Evolutionary conservation across 2,888 invertebrate species (phyloP).

Genomic region (Pyrocoelia pectoralis): DNA sequence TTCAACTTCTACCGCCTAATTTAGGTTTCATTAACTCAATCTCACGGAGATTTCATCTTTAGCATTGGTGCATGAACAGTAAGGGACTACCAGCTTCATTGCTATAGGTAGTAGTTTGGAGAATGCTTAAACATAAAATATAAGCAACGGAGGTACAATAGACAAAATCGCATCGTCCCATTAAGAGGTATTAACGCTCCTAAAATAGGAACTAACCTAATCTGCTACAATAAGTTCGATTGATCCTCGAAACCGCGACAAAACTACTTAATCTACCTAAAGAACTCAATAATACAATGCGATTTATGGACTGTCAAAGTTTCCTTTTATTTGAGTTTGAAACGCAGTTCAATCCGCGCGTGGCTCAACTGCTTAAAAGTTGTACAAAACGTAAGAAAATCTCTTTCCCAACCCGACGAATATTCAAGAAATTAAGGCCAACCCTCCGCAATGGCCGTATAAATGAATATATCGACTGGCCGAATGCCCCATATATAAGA

Average conservation of each 20-base stretch:
- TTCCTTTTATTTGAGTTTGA: neutral
- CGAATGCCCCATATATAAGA: slow-evolving; percentile 19
- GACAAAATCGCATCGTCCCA: no score
- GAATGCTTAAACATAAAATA: no score
- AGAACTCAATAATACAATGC: neutral
- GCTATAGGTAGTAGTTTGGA: no score
- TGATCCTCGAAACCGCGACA: neutral
- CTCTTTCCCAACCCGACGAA: neutral
- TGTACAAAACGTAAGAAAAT: neutral
- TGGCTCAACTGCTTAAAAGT: neutral
- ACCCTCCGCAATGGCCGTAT: neutral
- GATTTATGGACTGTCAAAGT: slow-evolving; percentile 1
- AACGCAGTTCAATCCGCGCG: neutral
- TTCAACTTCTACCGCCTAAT: no score
- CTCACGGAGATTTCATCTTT: no score
- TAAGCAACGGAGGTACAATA: no score
- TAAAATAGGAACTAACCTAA: neutral
- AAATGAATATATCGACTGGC: slow-evolving; percentile 24
- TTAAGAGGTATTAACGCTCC: neutral
- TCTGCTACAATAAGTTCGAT: neutral
- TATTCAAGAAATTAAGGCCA: neutral
- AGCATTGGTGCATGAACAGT: no score
- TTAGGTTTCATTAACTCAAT: no score
- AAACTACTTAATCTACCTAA: neutral
- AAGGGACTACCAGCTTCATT: no score